Evolutionary conservation across 1,140 invertebrate genomes (phyloP).

Genomic region (Drosophila grimshawi): DNA sequence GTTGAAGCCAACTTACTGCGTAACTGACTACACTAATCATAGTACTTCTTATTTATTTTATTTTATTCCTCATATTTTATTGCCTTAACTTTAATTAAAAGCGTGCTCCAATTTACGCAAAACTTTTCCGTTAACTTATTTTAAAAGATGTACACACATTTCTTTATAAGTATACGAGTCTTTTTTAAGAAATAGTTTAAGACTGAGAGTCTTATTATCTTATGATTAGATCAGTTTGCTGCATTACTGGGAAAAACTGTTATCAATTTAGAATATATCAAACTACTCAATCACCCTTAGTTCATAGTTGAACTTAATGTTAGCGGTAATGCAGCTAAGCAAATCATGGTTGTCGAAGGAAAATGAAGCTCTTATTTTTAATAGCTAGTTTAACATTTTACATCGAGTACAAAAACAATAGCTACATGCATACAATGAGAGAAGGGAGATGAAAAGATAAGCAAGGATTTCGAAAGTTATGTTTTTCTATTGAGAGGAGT

Average conservation of each 20-base stretch:
- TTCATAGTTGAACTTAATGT: conserved; percentile 41
- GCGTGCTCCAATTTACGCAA: too few relatives aligned
- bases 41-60: too few relatives aligned
- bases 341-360: conserved; percentile 9
- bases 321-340: conserved; percentile 60
- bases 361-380: conserved; percentile 29
- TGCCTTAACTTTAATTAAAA: too few relatives aligned
- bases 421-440: conserved; percentile 41
- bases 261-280: neutral
- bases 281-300: conserved; percentile 32
- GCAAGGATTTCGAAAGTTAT: conserved; percentile 82
- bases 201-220: too few relatives aligned
- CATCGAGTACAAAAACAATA: conserved; percentile 58
- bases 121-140: too few relatives aligned
- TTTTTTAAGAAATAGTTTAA: too few relatives aligned
- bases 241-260: neutral
- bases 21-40: too few relatives aligned
- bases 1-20: too few relatives aligned
- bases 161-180: too few relatives aligned
- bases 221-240: too few relatives aligned
- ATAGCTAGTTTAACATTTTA: conserved; percentile 57
- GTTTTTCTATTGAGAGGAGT: conserved; percentile 69
- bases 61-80: too few relatives aligned
- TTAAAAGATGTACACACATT: too few relatives aligned
- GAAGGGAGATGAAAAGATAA: conserved; percentile 77